Evolutionary conservation across 1,140 invertebrate species (phyloP), one percentile per base, ranked within the genome.

Genomic region (Zaprionus tsacasi): DNA sequence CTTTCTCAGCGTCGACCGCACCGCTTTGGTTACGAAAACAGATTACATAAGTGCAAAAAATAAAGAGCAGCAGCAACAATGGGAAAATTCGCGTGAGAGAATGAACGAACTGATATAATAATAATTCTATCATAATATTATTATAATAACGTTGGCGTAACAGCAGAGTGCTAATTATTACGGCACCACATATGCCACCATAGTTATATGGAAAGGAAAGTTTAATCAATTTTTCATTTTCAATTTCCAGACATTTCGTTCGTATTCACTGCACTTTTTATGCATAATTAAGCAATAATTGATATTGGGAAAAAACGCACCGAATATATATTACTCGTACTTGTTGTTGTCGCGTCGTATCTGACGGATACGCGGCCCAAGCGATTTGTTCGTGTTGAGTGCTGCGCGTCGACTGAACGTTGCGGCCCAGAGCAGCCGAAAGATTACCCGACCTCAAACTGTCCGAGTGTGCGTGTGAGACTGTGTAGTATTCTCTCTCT

Each of bases 341-440:
- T 63, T 80, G 83, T 76, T 25, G 36, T n/a, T 65, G 48, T 79
- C 85, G 70, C 65, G 70, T 67, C 86, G 85, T 89, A 89, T 89
- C 85, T 77, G 60, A 57, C 60, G 74, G 85, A 89, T 89, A 89
- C 85, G 77, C 78, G 64, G 73, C 68, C 73, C 66, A 82, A 82
- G 43, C 72, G 80, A 78, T 85, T 81, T 90, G 81, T 85, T 89
- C 85, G 86, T 89, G 85, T 81, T 90, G 85, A 89, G 85, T 90
- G 86, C 85, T 89, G 79, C 85, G 85, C 85, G 85, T 89, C 86
- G 85, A 89, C 85, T 89, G 80, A 88, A 88, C 57, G 56, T 72
- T 61, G 45, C 43, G 59, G 54, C 48, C 35, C 30, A 55, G 64
- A 61, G 55, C 70, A 78, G 59, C 65, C 70, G 58, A 78, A 73